Evolutionary conservation across 1,140 invertebrate species (phyloP).

Genomic region (Tetramorium alpestre): DNA sequence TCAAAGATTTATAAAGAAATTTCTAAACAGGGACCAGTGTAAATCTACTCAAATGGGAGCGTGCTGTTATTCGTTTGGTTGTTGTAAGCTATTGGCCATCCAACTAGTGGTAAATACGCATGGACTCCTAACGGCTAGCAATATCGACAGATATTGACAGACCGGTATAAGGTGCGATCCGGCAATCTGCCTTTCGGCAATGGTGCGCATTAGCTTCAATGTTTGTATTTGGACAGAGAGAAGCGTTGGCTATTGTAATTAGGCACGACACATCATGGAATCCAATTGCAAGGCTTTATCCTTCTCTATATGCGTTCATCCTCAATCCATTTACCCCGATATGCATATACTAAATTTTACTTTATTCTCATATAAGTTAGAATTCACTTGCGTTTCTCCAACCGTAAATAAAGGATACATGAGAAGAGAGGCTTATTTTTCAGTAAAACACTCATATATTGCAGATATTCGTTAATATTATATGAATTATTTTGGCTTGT

Average conservation of each 20-base stretch:
- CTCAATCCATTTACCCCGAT: conserved; percentile 45
- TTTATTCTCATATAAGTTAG: not conserved
- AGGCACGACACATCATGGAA: conserved; percentile 84
- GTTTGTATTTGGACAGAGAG: conserved; percentile 84
- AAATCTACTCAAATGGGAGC: conserved; percentile 18
- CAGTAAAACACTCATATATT: not conserved
- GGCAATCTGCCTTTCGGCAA: conserved; percentile 58
- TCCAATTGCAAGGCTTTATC: conserved; percentile 8
- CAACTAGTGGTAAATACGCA: conserved; percentile 25
- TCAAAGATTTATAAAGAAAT: not conserved
- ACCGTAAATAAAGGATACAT: not conserved
- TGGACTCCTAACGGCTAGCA: conserved; percentile 41
- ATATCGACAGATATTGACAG: conserved; percentile 78
- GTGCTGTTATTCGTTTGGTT: conserved; percentile 11
- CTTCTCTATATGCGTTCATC: conserved; percentile 18
- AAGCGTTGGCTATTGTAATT: conserved; percentile 84
- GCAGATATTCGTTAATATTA: not conserved
- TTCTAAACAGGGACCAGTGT: not conserved
- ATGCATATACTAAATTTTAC: not conserved
- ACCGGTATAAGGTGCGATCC: conserved; percentile 69
- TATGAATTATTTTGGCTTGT: not conserved
- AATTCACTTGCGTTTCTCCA: not conserved
- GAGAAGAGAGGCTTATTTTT: not conserved
- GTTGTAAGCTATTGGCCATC: not conserved
- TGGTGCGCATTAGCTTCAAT: conserved; percentile 79